Evolutionary conservation across 2,888 invertebrate genomes (phyloP).

Genomic region (Sialis fuliginosa): DNA sequence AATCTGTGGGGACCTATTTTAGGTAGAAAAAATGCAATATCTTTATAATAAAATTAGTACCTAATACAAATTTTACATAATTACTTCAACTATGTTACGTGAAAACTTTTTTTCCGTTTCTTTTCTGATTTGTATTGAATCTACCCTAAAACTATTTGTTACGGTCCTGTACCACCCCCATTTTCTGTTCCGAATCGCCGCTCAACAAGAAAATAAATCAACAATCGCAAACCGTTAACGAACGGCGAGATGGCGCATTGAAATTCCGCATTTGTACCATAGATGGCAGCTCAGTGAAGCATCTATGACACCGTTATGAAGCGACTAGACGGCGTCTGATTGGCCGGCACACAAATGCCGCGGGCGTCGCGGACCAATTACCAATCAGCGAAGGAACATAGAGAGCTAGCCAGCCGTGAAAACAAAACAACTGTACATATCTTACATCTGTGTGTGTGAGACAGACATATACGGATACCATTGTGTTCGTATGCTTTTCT

Average conservation of each 20-base stretch:
- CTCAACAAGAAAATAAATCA: background rate
- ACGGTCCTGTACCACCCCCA: background rate
- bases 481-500: too few relatives aligned
- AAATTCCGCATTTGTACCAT: conserved; percentile 3
- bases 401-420: background rate
- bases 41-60: too few relatives aligned
- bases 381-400: conserved; percentile 15
- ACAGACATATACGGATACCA: too few relatives aligned
- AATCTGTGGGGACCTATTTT: too few relatives aligned
- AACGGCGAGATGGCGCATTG: background rate
- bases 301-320: conserved; percentile 18
- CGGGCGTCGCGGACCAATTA: conserved; percentile 20
- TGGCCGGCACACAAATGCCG: conserved; percentile 17
- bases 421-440: conserved; percentile 2
- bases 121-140: too few relatives aligned
- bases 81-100: background rate
- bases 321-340: conserved; percentile 25
- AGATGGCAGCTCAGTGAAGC: conserved; percentile 7
- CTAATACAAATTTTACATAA: background rate
- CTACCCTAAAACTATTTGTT: too few relatives aligned
- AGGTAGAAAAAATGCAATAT: too few relatives aligned
- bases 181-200: background rate
- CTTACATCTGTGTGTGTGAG: too few relatives aligned
- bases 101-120: too few relatives aligned
- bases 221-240: background rate